Evolutionary conservation across 1,140 invertebrate species (phyloP), one percentile per base, ranked within the genome.

Genomic region (Trichomalopsis sarcophagae): DNA sequence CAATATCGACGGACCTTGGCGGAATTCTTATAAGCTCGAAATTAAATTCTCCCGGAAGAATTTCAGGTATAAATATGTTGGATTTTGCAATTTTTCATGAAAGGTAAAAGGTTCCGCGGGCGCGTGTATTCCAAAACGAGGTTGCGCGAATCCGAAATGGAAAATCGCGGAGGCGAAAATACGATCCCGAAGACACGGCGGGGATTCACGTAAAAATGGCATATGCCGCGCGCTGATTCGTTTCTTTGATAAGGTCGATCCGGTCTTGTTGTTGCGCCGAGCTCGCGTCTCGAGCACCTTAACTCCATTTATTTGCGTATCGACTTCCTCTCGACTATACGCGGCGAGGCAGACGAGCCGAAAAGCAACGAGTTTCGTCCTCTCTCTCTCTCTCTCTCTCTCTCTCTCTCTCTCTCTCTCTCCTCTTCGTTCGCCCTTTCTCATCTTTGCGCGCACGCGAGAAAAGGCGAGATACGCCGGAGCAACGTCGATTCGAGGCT

Each of bases 241-340:
- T 33, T 62, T 17, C 4, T 21, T 30, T 9, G 27, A 78, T 62
- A 66, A 78, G 76, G 23, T 78, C 76, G 76, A 78, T 78, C 50
- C 76, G 23, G 27, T 62, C 23, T 21, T 11, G 40, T 21, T 50
- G 73, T 74, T 74, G 7, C 55, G 13, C 6, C 36, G 30, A n/a
- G 11, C 30, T 23, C 55, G n/a, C 77, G 55, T 68, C 33, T 69
- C 62, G 78, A 40, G 33, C 62, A 23, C 62, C 50, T 69, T 23
- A 23, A 80, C 30, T 80, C 78, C 62, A 80, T 80, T 80, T 80
- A 80, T 80, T 80, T 80, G 78, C 55, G 55, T 80, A 80, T 80
- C 62, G 78, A 69, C 78, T 80, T 33, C 2, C 27, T 13, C 23
- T 7, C 21, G 55, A 5, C 55, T 17, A 17, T 21, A n/a, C 7